Base-by-base conservation (phyloP, 1,140 invertebrate species). In the Hylaeus anthracinus region DNA sequence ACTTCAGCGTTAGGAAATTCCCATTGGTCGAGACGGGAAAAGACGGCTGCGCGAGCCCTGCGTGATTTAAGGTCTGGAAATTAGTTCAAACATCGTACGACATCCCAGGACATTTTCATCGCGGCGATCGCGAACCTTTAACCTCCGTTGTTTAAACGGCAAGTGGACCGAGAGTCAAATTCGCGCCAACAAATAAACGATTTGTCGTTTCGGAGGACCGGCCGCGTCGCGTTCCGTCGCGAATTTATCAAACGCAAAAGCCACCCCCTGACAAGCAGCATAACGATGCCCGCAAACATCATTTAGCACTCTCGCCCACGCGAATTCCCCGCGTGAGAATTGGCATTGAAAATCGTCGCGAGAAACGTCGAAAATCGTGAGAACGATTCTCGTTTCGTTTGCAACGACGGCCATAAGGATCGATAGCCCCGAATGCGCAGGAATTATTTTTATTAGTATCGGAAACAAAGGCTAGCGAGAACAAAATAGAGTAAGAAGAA, bases 291-390 rank as follows among this genome's bases (percentile, higher is more conserved):
- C 61, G 61, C 61, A 37, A 63, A 79, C 77, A 79, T 73, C 77
- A 45, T 73, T 79, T 26, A 41, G 61, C 77, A 79, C 71, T 79
- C 70, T 56, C 69, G 61, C 60, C 51, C 77, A 39, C 61, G 60
- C 77, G 14, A 64, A 64, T 72, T 64, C 58, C 51, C 10, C 58
- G 65, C 14, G 45, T 41, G 43, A 60, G 9, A 26, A 26, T 37
- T 15, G 1, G 37, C 43, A 45, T 45, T 45, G 43, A 45, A 45
- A 77, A 63, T 72, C 48, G 69, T 55, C 5, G 12, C 37, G 12
- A 5, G 60, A 4, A 12, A 5, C 48, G 14, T 6, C 43, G 51
- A 56, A 12, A 43, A 65, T 15, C 64, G 64, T 66, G 43, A 45
- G 64, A 66, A 66, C 43, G 43, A 12, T 1, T 66, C 15, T 5